Evolutionary conservation across 2,113 vertebrate species (phyloP), one percentile per base, ranked within the genome.

Genomic region (Chionomys nivalis): DNA sequence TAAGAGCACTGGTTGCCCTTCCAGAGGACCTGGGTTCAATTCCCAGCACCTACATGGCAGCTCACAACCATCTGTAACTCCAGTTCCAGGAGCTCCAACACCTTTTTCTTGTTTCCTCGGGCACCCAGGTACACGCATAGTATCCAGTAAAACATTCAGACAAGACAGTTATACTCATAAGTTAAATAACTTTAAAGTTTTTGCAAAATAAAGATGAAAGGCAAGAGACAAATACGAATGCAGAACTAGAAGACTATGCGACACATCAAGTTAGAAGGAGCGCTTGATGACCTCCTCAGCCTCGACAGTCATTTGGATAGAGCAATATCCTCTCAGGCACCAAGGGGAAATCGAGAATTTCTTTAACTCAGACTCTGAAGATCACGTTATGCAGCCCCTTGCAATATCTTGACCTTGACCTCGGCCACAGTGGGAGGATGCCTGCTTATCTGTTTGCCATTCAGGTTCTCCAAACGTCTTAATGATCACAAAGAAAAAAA

Each of bases 371-470:
- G 81, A 87, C 23, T 65, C 61, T 58, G 47, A 7, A 13, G 72
- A 61, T 28, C 39, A 17, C 0, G 0, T 26, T 39, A 79, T 26
- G 2, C 0, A 33, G 33, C 52, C n/a, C 36, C 33, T 26, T 76
- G 16, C 12, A 42, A 55, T 63, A 33, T 26, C 49, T 90, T 94
- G 86, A 68, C 44, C 28, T 90, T 73, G 82, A 75, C 63, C 23
- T 77, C 92, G 85, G 14, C 44, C 49, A 75, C 36, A 63, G 19
- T 61, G 44, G 78, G 63, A 58, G 17, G 28, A 5, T 7, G 47
- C 52, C 55, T 24, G 3, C 68, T 92, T 93, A 47, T 66, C 55
- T 19, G 1, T 68, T 90, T 94, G 26, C 82, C 39, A 16, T 36
- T 2, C 31, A 77, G 10, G 16, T 19, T 23, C 11, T 61, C 66